Conservation (phyloP, 2,888 invertebrate genomes). For the Ecdyonurus torrentis region DNA sequence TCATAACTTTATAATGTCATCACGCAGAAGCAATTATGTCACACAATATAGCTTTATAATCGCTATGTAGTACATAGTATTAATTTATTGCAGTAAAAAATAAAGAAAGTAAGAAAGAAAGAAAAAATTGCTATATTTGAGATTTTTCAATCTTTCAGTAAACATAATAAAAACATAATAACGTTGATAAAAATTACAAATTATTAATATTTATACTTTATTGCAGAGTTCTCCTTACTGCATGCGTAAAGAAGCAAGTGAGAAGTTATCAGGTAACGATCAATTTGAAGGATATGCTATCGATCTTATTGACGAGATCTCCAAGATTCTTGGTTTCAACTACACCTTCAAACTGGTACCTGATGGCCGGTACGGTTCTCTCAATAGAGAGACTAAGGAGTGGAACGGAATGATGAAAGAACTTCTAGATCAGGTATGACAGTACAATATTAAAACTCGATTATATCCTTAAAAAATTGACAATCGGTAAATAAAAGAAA, state of each 20-base stretch:
- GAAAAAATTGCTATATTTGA: too few species aligned
- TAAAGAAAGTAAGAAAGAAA: too few species aligned
- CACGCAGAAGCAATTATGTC: too few species aligned
- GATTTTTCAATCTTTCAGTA: too few species aligned
- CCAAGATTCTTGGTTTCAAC: constrained; percentile 70
- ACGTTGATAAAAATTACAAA: not conserved
- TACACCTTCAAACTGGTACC: constrained; percentile 73
- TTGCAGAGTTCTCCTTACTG: constrained; percentile 85
- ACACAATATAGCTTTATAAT: too few species aligned
- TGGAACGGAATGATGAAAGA: constrained; percentile 89
- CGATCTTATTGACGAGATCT: constrained; percentile 85
- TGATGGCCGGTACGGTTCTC: constrained; percentile 70
- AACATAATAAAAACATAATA: too few species aligned
- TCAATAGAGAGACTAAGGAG: constrained; percentile 65
- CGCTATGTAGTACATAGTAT: too few species aligned
- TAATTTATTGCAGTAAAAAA: too few species aligned
- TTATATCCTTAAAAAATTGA: not conserved
- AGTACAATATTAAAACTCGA: not conserved
- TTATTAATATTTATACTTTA: constrained; percentile 16
- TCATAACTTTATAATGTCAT: too few species aligned
- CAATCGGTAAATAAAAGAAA: too few species aligned
- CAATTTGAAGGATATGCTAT: constrained; percentile 91
- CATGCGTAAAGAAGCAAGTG: constrained; percentile 78
- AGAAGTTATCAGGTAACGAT: constrained; percentile 71
- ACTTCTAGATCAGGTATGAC: constrained; percentile 49